Evolutionary conservation across 2,888 invertebrate genomes (phyloP).

Genomic region (Bellardia bayeri): DNA sequence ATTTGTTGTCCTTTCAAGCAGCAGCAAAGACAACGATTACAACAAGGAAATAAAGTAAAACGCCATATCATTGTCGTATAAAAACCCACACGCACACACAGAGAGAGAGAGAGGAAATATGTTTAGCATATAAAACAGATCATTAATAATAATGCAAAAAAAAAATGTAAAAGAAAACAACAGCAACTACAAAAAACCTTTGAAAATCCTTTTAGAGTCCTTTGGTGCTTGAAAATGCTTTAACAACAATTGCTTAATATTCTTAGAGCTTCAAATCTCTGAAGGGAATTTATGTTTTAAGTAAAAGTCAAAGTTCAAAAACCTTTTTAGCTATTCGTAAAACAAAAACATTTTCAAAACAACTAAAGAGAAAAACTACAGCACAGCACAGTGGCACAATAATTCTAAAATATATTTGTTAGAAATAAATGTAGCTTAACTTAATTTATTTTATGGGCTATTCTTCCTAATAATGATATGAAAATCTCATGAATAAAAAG

Average conservation of each 20-base stretch:
- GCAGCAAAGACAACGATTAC: slow-evolving; percentile 1
- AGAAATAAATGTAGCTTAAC: too few relatives aligned
- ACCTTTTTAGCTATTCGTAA: slow-evolving; percentile 39
- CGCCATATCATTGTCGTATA: slow-evolving; percentile 34
- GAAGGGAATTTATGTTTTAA: slow-evolving; percentile 54
- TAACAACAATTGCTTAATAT: slow-evolving; percentile 56
- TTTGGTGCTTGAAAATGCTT: slow-evolving; percentile 19
- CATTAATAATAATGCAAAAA: slow-evolving; percentile 68
- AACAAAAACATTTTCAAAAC: slow-evolving; percentile 14
- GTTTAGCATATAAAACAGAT: slow-evolving; percentile 68
- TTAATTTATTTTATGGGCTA: too few relatives aligned
- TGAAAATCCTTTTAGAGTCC: slow-evolving; percentile 56
- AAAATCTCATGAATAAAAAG: too few relatives aligned
- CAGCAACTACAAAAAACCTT: slow-evolving; percentile 40
- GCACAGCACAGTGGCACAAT: background rate
- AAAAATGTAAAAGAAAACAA: background rate
- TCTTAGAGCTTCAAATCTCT: slow-evolving; percentile 30
- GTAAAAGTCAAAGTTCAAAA: slow-evolving; percentile 73
- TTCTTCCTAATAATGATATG: too few relatives aligned
- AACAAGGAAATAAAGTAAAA: slow-evolving; percentile 30
- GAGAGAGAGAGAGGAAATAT: slow-evolving; percentile 15
- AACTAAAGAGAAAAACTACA: background rate
- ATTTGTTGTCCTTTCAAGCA: slow-evolving; percentile 46
- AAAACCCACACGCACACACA: background rate
- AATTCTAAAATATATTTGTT: too few relatives aligned